phyloP scores from a whole-genome alignment of 2,888 invertebrate species.

The Leptinotarsa peninsularis region DNA sequence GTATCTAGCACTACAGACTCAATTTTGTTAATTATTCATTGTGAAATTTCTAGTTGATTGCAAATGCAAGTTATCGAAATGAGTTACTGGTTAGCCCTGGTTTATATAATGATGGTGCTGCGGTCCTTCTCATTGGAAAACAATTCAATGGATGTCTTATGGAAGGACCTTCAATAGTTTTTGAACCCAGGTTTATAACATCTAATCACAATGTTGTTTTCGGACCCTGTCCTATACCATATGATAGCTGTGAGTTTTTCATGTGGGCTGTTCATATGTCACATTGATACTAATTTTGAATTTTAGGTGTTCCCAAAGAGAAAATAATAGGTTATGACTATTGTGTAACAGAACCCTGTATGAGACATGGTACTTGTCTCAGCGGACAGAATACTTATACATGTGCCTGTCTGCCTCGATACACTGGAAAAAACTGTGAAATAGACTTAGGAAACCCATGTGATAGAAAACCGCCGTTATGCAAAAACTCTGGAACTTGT shows the following conservation, averaged over 20 bases:
- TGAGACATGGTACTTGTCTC: conserved; percentile 85
- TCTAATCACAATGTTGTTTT: conserved; percentile 77
- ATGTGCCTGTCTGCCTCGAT: conserved; percentile 86
- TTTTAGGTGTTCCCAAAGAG: conserved; percentile 69
- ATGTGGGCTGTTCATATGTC: not conserved
- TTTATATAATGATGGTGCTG: conserved; percentile 78
- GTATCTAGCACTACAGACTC: conserved; percentile 62
- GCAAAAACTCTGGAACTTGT: conserved; percentile 81
- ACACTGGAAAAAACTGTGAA: conserved; percentile 89
- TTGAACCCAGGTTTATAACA: conserved; percentile 74
- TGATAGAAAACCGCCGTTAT: conserved; percentile 71
- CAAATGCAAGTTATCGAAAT: conserved; percentile 83
- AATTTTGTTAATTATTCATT: not conserved
- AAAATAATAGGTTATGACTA: conserved; percentile 64
- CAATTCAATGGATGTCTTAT: conserved; percentile 86
- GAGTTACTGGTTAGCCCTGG: conserved; percentile 80
- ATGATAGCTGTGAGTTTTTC: conserved; percentile 74
- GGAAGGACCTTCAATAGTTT: conserved; percentile 88
- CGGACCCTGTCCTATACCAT: conserved; percentile 81
- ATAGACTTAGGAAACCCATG: conserved; percentile 84
- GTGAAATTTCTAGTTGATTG: conserved; percentile 71
- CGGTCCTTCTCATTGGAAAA: conserved; percentile 82
- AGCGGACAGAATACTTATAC: conserved; percentile 82
- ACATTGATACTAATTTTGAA: not conserved
- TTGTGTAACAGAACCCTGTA: conserved; percentile 84